Percentiles rank a stretch among this genome's conserved stretches.
Evolutionary conservation across 2,113 vertebrate species (phyloP).

Genomic region (Colius striatus): DNA sequence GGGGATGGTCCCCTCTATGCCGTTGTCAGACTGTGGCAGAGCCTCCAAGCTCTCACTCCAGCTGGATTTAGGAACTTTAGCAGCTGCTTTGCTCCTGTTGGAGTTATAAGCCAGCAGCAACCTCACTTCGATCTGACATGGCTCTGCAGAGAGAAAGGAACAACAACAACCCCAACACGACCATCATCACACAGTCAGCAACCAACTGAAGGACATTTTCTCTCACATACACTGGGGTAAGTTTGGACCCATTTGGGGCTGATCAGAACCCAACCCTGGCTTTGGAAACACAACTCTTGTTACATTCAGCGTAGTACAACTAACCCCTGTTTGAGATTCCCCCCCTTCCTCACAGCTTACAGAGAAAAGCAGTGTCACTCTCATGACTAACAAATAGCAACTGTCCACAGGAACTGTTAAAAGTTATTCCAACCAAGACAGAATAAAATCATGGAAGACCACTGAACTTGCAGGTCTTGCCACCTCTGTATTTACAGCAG

Average conservation of each 20-base stretch:
- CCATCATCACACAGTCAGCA: background rate
- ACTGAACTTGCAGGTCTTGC: background rate
- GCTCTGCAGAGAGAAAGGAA: conserved; percentile 78
- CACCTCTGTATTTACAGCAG: background rate
- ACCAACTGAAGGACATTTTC: background rate
- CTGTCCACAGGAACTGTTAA: background rate
- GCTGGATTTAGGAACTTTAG: conserved; percentile 65
- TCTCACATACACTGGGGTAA: background rate
- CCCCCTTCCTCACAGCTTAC: background rate
- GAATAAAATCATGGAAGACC: background rate
- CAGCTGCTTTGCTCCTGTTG: conserved; percentile 72
- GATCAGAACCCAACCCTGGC: background rate
- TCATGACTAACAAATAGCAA: background rate
- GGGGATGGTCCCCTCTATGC: conserved; percentile 91
- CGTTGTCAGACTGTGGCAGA: conserved; percentile 75
- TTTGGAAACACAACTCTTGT: background rate
- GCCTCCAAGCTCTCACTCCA: conserved; percentile 85
- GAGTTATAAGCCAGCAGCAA: conserved; percentile 92
- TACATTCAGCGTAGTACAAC: background rate
- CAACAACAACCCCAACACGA: background rate
- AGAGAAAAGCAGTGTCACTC: background rate
- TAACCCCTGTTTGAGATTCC: background rate
- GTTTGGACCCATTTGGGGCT: background rate
- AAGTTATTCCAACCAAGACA: background rate
- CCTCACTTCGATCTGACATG: conserved; percentile 92